Base-by-base conservation (phyloP, 1,140 invertebrate species). In the Monomorium pharaonis region DNA sequence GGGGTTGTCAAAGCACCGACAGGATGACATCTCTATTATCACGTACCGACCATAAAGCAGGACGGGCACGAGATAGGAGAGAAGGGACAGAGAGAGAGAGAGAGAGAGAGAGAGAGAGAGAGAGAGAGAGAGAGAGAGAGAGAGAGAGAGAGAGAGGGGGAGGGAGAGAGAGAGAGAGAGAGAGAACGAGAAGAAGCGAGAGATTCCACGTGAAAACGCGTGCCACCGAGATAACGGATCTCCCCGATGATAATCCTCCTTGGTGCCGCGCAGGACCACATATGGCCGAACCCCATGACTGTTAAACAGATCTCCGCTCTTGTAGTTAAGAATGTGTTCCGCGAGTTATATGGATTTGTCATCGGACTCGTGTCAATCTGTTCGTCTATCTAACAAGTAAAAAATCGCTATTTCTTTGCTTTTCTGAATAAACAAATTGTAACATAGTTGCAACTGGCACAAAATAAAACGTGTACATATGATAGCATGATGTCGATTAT, bases 11-110 rank as follows among this genome's bases (percentile, higher is more conserved):
- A 94, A 94, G 91, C 85, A 84, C 80, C 88, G 94, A 95, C 94
- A 93, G 93, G 93, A 93, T 95, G 94, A 95, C 94, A 95, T 94
- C 92, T 95, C 94, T 94, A 95, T 95, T 95, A 95, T 95, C 94
- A 93, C 94, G 84, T 80, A 69, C 76, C 77, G 84, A 74, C 88
- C 86, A 84, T 89, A 62, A 74, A 89, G 63, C 51, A 84, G 65
- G 78, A 90, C 42, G 49, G 77, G 72, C 65, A 58, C 67, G 58
- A 84, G 65, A 60, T 80, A 78, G 65, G 70, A 60, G 69, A 58
- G 42, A 83, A 62, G 67, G 56, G 84, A 12, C 21, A 33, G 12
- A 33, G 56, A 54, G 63, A 47, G 65, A 70, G 24, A 0, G 44
- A 18, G 44, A 33, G n/a, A 14, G 16, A 54, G 63, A n/a, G 42